These are phyloP conservation scores for Antigone vipio DNA, from an alignment of 2,113 vertebrate genomes.

Conservation along the genomic window DNA sequence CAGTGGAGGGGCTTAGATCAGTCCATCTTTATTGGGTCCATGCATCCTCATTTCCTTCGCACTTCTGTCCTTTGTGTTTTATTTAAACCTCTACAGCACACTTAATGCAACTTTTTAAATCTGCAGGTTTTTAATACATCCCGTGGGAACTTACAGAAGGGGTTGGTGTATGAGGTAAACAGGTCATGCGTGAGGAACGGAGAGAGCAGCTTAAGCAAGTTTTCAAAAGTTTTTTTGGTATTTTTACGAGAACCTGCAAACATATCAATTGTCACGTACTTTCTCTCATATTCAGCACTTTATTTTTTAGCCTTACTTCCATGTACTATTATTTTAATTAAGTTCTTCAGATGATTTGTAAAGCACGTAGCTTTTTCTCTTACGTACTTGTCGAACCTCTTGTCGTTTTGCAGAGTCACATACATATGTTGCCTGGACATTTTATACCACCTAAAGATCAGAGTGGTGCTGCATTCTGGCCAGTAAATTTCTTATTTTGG, in stretches of 20 bases:
- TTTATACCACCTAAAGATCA: slow-evolving; percentile 88
- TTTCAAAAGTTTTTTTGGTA: slow-evolving; percentile 44
- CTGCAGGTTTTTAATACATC: slow-evolving; percentile 82
- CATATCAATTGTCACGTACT: slow-evolving; percentile 60
- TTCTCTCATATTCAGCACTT: slow-evolving; percentile 82
- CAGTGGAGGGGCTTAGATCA: slow-evolving; percentile 73
- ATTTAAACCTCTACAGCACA: slow-evolving; percentile 81
- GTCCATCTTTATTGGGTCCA: slow-evolving; percentile 66
- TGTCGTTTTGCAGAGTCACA: slow-evolving; percentile 86
- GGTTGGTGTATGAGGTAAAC: slow-evolving; percentile 65
- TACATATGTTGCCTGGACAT: slow-evolving; percentile 94
- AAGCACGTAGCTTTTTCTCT: slow-evolving; percentile 78
- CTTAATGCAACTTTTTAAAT: slow-evolving; percentile 84
- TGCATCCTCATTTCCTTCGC: slow-evolving; percentile 77
- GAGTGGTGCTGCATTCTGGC: slow-evolving; percentile 93
- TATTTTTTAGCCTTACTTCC: slow-evolving; percentile 83
- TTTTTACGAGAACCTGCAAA: slow-evolving; percentile 73
- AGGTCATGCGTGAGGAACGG: slow-evolving; percentile 68
- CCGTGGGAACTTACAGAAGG: slow-evolving; percentile 70
- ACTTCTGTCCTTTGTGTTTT: slow-evolving; percentile 69
- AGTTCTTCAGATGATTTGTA: slow-evolving; percentile 65
- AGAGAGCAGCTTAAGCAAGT: slow-evolving; percentile 60
- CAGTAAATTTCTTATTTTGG: slow-evolving; percentile 99
- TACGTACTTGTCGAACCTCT: slow-evolving; percentile 81
- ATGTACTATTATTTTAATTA: slow-evolving; percentile 73